Evolutionary conservation across 2,113 vertebrate species (phyloP).

Genomic region (Mungos mungo): DNA sequence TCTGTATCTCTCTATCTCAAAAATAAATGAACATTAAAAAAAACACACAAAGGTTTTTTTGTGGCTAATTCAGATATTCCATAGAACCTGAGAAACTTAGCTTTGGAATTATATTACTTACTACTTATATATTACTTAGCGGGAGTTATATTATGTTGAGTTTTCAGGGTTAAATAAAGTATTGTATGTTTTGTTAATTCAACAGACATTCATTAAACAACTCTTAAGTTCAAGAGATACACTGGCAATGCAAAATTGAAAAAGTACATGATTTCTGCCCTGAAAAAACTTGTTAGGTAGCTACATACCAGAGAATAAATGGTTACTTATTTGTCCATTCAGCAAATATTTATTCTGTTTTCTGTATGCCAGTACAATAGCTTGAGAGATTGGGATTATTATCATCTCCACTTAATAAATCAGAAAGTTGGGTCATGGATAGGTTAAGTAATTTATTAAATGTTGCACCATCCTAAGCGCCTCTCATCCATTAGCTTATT

Average conservation of each 20-base stretch:
- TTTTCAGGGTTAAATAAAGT: neutral
- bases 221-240: neutral
- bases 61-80: neutral
- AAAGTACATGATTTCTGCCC: neutral
- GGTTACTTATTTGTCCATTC: neutral
- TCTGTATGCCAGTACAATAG: neutral
- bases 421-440: neutral
- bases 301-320: neutral
- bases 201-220: conserved; percentile 4
- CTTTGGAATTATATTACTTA: neutral
- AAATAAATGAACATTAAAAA: neutral
- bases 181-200: neutral
- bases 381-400: neutral
- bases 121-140: no score
- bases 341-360: neutral
- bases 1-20: no score
- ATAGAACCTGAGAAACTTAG: neutral
- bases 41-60: no score
- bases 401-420: neutral
- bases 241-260: neutral
- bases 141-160: neutral
- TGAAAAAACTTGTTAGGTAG: neutral
- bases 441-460: neutral
- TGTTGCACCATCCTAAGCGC: neutral
- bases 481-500: neutral